Evolutionary conservation across 2,113 vertebrate genomes (phyloP).

Genomic region (Ailuropoda melanoleuca): DNA sequence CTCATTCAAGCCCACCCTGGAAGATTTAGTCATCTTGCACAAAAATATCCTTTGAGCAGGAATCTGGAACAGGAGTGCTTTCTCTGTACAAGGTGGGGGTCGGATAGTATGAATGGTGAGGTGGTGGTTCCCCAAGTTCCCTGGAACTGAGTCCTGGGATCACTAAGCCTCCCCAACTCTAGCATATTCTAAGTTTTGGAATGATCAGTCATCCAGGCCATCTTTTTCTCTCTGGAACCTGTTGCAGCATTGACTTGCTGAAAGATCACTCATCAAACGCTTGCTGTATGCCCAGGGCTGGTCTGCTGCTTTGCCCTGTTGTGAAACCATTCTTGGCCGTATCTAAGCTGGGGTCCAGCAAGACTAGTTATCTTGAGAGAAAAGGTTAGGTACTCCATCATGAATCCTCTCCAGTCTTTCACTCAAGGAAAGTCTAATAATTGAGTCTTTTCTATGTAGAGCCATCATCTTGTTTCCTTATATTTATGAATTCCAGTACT

Average conservation of each 20-base stretch:
- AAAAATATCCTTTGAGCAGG: neutral
- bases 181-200: neutral
- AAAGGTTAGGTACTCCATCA: neutral
- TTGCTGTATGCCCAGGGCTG: neutral
- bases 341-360: neutral
- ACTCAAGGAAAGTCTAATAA: neutral
- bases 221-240: neutral
- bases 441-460: neutral
- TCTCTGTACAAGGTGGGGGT: neutral
- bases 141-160: neutral
- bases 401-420: neutral
- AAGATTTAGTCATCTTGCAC: neutral
- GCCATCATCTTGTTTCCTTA: neutral
- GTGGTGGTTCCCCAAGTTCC: neutral
- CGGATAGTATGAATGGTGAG: neutral
- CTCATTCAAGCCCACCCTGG: neutral
- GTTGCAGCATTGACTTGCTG: neutral
- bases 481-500: neutral
- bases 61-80: neutral
- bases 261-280: neutral
- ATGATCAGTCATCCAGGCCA: neutral
- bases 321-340: neutral
- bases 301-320: neutral
- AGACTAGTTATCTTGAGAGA: neutral
- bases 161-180: rapidly evolving